Percentiles rank a stretch among this genome's conserved stretches.
phyloP scores from a whole-genome alignment of 2,113 vertebrate genomes.

The Cryptomyrus ogoouensis region DNA sequence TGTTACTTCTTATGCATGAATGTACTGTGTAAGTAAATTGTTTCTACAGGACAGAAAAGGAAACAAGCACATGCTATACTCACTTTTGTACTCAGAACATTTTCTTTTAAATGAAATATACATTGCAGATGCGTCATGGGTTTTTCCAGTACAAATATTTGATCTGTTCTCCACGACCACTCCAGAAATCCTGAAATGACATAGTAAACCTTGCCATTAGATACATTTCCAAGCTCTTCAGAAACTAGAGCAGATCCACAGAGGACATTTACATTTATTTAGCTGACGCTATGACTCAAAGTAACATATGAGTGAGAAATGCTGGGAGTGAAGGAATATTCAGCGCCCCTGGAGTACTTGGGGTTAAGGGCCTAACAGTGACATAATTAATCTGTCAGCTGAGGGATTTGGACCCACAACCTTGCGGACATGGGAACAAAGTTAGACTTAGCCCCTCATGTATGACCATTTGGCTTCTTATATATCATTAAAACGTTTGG shows the following conservation, averaged over 20 bases:
- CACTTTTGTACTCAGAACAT: constrained; percentile 77
- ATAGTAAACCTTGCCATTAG: neutral
- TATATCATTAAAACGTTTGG: neutral
- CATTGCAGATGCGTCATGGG: constrained; percentile 72
- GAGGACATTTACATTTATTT: neutral
- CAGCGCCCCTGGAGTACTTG: neutral
- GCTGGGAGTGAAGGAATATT: neutral
- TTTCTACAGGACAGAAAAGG: neutral
- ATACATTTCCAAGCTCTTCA: neutral
- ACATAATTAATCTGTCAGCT: neutral
- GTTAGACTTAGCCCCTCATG: neutral
- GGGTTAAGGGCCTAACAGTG: neutral
- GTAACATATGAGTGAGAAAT: neutral
- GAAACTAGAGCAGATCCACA: neutral
- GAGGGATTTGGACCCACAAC: neutral
- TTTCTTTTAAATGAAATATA: constrained; percentile 56
- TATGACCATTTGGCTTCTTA: neutral
- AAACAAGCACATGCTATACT: constrained; percentile 48
- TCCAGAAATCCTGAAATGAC: constrained; percentile 21
- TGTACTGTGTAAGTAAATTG: neutral
- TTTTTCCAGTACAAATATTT: constrained; percentile 78
- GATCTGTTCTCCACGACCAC: constrained; percentile 53
- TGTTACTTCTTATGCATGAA: neutral
- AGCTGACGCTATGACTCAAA: neutral
- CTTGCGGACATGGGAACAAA: neutral